A percentile compares a stretch with the other conserved stretches of the same genome.
Conservation (phyloP, 2,797 vertebrate genomes). For the Schizopygopsis malacanthus region DNA sequence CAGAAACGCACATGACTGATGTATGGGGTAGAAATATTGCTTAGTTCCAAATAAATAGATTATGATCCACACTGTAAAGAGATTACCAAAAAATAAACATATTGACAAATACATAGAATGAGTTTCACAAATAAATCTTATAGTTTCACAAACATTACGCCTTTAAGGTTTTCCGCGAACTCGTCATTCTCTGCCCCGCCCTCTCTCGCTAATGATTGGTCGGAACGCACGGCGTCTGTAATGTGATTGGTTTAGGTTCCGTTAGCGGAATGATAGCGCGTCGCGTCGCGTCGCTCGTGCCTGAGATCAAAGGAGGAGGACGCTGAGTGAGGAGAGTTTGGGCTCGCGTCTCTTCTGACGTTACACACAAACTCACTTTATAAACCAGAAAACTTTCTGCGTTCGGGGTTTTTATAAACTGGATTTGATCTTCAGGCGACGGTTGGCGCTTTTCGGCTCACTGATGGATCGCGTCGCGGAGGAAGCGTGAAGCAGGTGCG, state of each 20-base stretch:
- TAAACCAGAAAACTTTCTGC: not conserved
- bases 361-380: not conserved
- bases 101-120: too few relatives aligned
- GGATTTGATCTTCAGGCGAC: not conserved
- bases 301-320: constrained; percentile 37
- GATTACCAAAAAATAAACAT: too few relatives aligned
- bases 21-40: too few relatives aligned
- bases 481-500: constrained; percentile 6
- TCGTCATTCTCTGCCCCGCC: constrained; percentile 70
- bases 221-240: constrained; percentile 60
- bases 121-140: too few relatives aligned
- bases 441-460: not conserved
- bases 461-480: not conserved
- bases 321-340: constrained; percentile 1
- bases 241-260: constrained; percentile 75
- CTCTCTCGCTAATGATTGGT: constrained; percentile 68
- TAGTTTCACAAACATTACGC: constrained; percentile 15
- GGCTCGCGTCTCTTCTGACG: not conserved
- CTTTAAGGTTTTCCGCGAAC: constrained; percentile 74
- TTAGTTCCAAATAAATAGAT: too few relatives aligned
- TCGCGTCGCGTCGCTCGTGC: constrained; percentile 59
- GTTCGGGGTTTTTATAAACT: not conserved
- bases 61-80: too few relatives aligned
- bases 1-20: not conserved
- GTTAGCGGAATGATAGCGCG: constrained; percentile 68